Conservation (phyloP, 2,888 invertebrate genomes). For the Leptogaster cylindrica region DNA sequence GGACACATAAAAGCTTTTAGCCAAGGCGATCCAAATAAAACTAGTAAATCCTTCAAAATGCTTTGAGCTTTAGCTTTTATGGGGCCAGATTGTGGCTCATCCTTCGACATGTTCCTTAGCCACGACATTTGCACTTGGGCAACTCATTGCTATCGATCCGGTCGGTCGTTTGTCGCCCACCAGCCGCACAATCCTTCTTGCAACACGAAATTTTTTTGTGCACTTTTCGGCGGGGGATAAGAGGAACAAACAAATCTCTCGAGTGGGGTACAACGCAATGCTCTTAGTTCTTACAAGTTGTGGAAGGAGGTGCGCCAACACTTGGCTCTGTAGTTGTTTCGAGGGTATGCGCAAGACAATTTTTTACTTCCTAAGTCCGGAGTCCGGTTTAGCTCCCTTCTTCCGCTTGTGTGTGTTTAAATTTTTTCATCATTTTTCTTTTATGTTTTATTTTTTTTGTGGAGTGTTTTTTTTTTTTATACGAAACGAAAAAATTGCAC, state of each 20-base stretch:
- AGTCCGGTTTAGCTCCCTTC: slow-evolving; percentile 33
- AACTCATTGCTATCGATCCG: slow-evolving; percentile 40
- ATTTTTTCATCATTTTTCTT: slow-evolving; percentile 31
- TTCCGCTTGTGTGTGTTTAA: slow-evolving; percentile 29
- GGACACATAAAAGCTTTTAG: slow-evolving; percentile 37
- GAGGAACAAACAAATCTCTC: slow-evolving; percentile 41
- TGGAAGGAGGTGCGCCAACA: slow-evolving; percentile 31
- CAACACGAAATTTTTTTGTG: slow-evolving; percentile 41
- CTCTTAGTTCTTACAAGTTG: slow-evolving; percentile 38
- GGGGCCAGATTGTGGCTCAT: slow-evolving; percentile 18
- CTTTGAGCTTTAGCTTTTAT: slow-evolving; percentile 16
- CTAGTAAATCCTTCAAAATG: neutral
- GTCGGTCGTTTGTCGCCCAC: slow-evolving; percentile 38
- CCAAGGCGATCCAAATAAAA: neutral
- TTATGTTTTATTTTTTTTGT: too few relatives aligned
- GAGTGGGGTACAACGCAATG: slow-evolving; percentile 41
- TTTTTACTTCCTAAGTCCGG: slow-evolving; percentile 43
- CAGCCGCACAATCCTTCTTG: slow-evolving; percentile 38
- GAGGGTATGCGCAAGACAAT: slow-evolving; percentile 42
- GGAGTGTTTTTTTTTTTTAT: too few relatives aligned
- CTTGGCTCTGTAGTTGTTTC: slow-evolving; percentile 36
- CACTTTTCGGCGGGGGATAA: slow-evolving; percentile 35
- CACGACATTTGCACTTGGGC: slow-evolving; percentile 41
- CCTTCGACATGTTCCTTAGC: slow-evolving; percentile 36
- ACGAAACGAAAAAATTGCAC: slow-evolving; percentile 40